Percentiles rank a stretch among this genome's conserved stretches.
phyloP scores from a whole-genome alignment of 2,113 vertebrate genomes.

The Anas platyrhynchos region DNA sequence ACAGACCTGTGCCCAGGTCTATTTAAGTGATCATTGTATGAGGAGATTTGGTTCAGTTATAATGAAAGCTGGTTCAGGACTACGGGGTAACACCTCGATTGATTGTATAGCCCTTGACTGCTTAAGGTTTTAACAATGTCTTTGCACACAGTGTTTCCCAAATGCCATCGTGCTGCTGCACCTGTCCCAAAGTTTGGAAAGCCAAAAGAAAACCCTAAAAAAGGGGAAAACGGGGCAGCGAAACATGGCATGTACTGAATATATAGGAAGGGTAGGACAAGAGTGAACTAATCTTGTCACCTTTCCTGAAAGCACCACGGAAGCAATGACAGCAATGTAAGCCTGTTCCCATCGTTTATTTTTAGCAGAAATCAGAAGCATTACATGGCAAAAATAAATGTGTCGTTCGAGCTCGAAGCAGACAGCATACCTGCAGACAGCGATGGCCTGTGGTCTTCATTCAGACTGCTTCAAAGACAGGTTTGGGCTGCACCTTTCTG shows the following conservation, averaged over 20 bases:
- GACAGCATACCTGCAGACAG: neutral
- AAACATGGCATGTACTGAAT: neutral
- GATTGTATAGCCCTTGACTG: neutral
- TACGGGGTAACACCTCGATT: neutral
- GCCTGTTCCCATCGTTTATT: neutral
- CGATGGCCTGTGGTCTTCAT: accelerated
- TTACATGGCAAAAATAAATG: neutral
- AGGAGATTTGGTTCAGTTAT: neutral
- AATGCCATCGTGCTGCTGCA: neutral
- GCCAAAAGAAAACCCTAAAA: neutral
- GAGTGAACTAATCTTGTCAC: neutral
- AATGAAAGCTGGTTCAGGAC: neutral
- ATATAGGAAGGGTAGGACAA: neutral
- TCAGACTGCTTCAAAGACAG: neutral
- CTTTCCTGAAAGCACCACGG: neutral
- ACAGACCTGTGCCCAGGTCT: neutral
- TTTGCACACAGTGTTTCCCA: neutral
- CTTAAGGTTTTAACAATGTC: neutral
- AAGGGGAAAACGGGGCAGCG: neutral
- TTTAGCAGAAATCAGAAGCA: neutral
- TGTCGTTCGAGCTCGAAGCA: neutral
- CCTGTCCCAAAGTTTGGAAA: neutral
- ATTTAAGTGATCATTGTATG: neutral
- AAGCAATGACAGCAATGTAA: neutral
- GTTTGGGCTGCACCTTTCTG: neutral